Base-by-base conservation (phyloP, 2,797 vertebrate species). In the Ciconia nigra region DNA sequence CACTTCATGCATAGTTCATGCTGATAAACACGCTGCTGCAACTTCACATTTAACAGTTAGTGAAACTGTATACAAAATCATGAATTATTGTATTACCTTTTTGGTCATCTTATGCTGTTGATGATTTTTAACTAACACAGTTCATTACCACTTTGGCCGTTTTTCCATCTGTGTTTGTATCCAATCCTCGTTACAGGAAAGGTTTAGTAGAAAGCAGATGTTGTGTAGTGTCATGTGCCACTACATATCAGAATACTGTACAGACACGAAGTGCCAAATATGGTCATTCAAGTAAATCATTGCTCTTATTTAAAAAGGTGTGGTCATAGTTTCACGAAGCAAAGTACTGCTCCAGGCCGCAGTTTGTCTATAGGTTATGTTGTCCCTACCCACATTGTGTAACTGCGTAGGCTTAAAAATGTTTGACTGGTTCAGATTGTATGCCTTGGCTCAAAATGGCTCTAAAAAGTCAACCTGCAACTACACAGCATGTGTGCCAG, bases 391-490 rank as follows among this genome's bases (percentile, higher is more conserved):
- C 70, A 55, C 67, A 54, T 13, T 49, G 83, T 63, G 37, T 89
- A 92, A 87, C 47, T 84, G 33, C 20, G 1, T 52, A 74, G 54
- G 31, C 33, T 83, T 78, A 51, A 91, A 90, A 90, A 44, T 88
- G 66, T 49, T 91, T 58, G 76, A 17, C 69, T 54, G 57, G 65
- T 22, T 96, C 83, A 81, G 67, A 28, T 37, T 51, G 63, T 90
- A 11, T 95, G 35, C 57, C 84, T 83, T 80, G 85, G 67, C 81
- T 73, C 83, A 62, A 73, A 87, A 77, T 55, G 24, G 65, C 78
- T 74, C 10, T 39, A 8, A 81, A 85, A 74, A 90, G 42, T 73
- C 57, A 81, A 3, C 41, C 76, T 82, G 66, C 15, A 72, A 28
- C 19, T 77, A 47, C 11, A 31, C 16, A 52, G 28, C 0, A 0